Conservation (phyloP, 2,797 vertebrate species). For the Buphagus erythrorhynchus region DNA sequence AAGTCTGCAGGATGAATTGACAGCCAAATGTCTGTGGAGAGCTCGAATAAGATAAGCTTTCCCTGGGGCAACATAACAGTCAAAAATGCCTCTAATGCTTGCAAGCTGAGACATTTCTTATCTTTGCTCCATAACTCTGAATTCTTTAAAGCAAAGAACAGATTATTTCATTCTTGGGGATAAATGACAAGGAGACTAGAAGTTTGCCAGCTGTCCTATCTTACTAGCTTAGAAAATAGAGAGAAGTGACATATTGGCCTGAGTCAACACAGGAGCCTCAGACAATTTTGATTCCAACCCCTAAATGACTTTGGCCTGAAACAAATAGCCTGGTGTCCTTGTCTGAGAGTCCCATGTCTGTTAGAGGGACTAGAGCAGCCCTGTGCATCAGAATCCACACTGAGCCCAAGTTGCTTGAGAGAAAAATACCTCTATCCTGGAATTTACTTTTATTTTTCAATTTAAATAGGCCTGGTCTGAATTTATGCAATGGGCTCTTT, state of each 20-base stretch:
- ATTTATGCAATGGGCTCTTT: not conserved
- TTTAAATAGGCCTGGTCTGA: not conserved
- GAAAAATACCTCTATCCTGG: not conserved
- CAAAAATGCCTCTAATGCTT: slow-evolving; percentile 42
- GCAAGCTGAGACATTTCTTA: slow-evolving; percentile 48
- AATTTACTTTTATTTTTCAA: not conserved
- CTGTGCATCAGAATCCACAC: not conserved
- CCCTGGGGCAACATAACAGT: slow-evolving; percentile 24
- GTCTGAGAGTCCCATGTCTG: not conserved
- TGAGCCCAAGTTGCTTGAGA: not conserved
- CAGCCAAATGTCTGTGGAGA: slow-evolving; percentile 45
- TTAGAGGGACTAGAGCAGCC: not conserved
- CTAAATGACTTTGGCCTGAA: not conserved
- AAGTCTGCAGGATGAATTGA: slow-evolving; percentile 20
- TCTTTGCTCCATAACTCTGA: slow-evolving; percentile 22
- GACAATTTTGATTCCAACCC: not conserved
- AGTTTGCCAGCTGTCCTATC: slow-evolving; percentile 37
- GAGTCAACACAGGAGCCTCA: not conserved
- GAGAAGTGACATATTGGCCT: not conserved
- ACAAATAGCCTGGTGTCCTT: not conserved
- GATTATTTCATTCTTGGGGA: slow-evolving; percentile 25
- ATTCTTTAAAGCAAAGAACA: slow-evolving; percentile 42
- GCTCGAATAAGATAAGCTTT: slow-evolving; percentile 48
- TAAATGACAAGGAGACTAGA: not conserved
- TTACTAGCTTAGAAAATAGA: not conserved